phyloP scores from a whole-genome alignment of 2,888 invertebrate species.

The Melieria omissa region DNA sequence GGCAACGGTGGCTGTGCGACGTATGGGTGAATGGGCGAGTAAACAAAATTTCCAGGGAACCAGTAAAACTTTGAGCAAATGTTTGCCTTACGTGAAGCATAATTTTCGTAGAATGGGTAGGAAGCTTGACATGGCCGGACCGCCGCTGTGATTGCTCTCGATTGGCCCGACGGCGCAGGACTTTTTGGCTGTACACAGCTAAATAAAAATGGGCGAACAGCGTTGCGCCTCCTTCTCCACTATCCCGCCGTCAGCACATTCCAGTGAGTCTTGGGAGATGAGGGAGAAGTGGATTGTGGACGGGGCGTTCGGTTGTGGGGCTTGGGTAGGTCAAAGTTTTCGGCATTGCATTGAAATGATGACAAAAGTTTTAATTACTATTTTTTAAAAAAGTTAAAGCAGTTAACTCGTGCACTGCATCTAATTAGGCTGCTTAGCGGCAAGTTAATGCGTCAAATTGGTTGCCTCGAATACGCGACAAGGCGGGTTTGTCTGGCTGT shows the following conservation, averaged over 20 bases:
- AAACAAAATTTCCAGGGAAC: constrained; percentile 2
- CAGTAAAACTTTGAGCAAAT: constrained; percentile 46
- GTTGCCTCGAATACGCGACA: too few species aligned
- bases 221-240: too few species aligned
- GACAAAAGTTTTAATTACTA: constrained; percentile 63
- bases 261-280: not conserved
- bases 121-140: too few species aligned
- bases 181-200: too few species aligned
- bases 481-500: too few species aligned
- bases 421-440: constrained; percentile 55
- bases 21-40: not conserved
- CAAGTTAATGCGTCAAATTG: constrained; percentile 10
- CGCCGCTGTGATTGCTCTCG: too few species aligned
- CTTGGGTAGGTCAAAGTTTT: constrained; percentile 11
- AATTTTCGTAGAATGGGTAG: constrained; percentile 23
- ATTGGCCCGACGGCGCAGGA: too few species aligned
- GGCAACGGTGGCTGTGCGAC: too few species aligned
- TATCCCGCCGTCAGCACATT: too few species aligned
- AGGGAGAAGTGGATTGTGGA: not conserved
- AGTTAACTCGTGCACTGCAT: constrained; percentile 60
- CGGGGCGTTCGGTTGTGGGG: not conserved
- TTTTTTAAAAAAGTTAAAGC: constrained; percentile 53
- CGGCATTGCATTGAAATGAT: constrained; percentile 42
- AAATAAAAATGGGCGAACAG: too few species aligned
- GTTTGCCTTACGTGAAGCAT: constrained; percentile 49